Percentiles rank a stretch among this genome's conserved stretches.
phyloP scores from a whole-genome alignment of 2,113 vertebrate genomes.

The Heterotis niloticus region DNA sequence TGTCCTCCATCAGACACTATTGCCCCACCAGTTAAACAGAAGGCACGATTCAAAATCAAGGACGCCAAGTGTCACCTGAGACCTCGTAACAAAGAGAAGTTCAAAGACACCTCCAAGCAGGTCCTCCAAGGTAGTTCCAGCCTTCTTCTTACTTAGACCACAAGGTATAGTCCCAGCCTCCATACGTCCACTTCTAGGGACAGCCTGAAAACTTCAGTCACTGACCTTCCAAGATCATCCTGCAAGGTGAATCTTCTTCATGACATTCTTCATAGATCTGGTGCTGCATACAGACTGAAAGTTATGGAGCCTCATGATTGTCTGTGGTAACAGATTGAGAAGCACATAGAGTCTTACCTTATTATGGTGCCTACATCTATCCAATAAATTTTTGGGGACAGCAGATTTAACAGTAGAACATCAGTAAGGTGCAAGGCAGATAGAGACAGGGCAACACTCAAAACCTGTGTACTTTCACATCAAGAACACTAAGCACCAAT shows the following conservation, averaged over 20 bases:
- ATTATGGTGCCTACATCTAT: no score
- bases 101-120: slow-evolving; percentile 68
- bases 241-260: neutral
- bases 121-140: slow-evolving; percentile 65
- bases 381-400: no score
- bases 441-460: no score
- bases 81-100: slow-evolving; percentile 79
- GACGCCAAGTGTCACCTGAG: slow-evolving; percentile 88
- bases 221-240: neutral
- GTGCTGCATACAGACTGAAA: neutral
- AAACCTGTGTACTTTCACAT: no score
- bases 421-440: no score
- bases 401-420: no score
- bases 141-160: neutral
- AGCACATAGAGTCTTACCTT: no score
- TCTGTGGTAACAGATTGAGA: no score
- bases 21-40: slow-evolving; percentile 80
- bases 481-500: no score
- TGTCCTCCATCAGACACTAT: slow-evolving; percentile 63
- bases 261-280: no score
- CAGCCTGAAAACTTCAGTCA: neutral
- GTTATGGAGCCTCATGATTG: neutral
- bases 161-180: neutral
- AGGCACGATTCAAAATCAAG: slow-evolving; percentile 90
- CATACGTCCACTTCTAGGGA: neutral